phyloP scores from a whole-genome alignment of 2,888 invertebrate genomes.

The Drosophila setosimentum region DNA sequence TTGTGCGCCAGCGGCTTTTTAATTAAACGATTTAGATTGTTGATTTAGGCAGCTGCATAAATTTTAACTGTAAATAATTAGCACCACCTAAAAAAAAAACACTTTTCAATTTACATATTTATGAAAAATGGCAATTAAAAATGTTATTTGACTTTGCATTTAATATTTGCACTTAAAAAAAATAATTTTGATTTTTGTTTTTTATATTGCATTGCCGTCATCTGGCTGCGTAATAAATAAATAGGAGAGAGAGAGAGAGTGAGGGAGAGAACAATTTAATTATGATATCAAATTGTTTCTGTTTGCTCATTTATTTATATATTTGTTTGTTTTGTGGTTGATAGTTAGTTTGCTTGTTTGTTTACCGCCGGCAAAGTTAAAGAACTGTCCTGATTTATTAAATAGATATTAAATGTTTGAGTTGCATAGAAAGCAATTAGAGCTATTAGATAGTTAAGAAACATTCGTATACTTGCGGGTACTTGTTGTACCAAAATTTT shows the following conservation, averaged over 20 bases:
- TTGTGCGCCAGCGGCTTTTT: slow-evolving; percentile 61
- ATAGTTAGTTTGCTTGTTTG: slow-evolving; percentile 28
- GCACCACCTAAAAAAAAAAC: slow-evolving; percentile 33
- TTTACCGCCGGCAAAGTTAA: slow-evolving; percentile 27
- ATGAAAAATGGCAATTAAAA: slow-evolving; percentile 71
- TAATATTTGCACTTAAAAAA: slow-evolving; percentile 64
- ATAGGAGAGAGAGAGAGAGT: slow-evolving; percentile 9
- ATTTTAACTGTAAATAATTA: slow-evolving; percentile 77
- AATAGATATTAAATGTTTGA: slow-evolving; percentile 4
- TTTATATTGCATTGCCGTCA: slow-evolving; percentile 36
- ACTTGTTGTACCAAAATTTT: background rate
- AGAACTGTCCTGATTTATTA: slow-evolving; percentile 10
- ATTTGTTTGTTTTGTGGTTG: slow-evolving; percentile 26
- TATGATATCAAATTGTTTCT: slow-evolving; percentile 46
- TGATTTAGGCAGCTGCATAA: slow-evolving; percentile 75
- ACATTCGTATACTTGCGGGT: background rate
- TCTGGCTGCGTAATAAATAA: slow-evolving; percentile 25
- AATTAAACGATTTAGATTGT: slow-evolving; percentile 77
- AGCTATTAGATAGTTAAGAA: background rate
- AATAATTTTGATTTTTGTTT: slow-evolving; percentile 36
- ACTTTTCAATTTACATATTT: slow-evolving; percentile 57
- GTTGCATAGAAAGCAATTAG: background rate
- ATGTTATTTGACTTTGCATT: slow-evolving; percentile 70
- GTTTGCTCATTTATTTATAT: slow-evolving; percentile 56
- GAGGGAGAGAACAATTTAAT: slow-evolving; percentile 41